Conservation (phyloP, 2,797 vertebrate genomes). For the Macropodus opercularis region DNA sequence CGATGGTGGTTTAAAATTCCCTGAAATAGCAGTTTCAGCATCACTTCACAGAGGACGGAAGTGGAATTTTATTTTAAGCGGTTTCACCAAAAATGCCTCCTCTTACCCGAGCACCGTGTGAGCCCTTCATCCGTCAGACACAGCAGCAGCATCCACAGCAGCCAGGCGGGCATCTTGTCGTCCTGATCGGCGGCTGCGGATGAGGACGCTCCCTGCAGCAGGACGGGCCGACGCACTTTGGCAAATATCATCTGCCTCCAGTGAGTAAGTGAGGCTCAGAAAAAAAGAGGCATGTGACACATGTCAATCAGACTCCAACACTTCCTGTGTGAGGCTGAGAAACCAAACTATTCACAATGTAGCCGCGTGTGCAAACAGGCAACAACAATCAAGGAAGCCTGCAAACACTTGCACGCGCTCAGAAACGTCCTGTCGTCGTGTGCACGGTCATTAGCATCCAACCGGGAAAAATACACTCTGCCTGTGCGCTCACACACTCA, state of each 20-base stretch:
- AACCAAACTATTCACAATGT: not conserved
- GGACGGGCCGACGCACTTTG: not conserved
- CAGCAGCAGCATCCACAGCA: constrained; percentile 20
- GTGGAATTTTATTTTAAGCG: not conserved
- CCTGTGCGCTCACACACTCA: not conserved
- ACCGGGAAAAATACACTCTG: not conserved
- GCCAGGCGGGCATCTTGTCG: constrained; percentile 5
- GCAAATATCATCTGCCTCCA: not conserved
- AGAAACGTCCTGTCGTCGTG: not conserved
- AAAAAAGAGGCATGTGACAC: not conserved
- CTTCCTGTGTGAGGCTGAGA: constrained; percentile 21
- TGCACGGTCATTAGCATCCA: not conserved
- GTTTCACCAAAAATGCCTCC: not conserved
- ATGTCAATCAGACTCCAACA: not conserved
- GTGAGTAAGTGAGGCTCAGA: not conserved
- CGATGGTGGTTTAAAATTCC: not conserved
- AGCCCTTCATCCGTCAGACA: not conserved
- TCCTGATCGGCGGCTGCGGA: not conserved
- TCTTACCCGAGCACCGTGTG: constrained; percentile 1
- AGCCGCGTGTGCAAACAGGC: not conserved
- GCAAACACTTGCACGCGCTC: not conserved
- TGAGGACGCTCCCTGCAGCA: not conserved
- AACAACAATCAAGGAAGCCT: not conserved
- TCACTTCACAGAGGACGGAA: not conserved
- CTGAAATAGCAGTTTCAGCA: not conserved